A percentile compares a stretch with the other conserved stretches of the same genome.
phyloP scores from a whole-genome alignment of 2,888 invertebrate species.

The Callosobruchus maculatus region DNA sequence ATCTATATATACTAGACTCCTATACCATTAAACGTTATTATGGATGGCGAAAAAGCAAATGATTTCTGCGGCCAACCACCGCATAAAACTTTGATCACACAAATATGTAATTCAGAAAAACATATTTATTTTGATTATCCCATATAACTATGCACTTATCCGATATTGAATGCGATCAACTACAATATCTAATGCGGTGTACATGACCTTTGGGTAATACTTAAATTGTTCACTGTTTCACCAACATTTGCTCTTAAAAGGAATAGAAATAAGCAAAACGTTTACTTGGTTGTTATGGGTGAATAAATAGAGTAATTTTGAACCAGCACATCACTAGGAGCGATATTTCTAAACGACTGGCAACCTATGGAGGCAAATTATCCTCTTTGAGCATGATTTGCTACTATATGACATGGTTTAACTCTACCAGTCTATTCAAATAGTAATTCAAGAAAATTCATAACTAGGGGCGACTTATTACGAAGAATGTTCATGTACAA shows the following conservation, averaged over 20 bases:
- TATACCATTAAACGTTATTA: background rate
- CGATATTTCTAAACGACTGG: background rate
- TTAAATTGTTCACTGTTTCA: background rate
- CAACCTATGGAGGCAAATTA: background rate
- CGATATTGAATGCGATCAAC: background rate
- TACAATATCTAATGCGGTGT: background rate
- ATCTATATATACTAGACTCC: background rate
- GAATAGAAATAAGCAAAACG: background rate
- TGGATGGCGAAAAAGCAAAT: background rate
- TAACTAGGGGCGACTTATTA: too few relatives aligned
- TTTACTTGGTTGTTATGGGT: background rate
- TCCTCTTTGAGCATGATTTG: background rate
- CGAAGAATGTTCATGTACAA: too few relatives aligned
- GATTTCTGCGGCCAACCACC: background rate
- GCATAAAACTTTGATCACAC: background rate
- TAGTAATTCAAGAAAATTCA: background rate
- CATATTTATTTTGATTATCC: background rate
- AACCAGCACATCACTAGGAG: background rate
- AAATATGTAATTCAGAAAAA: background rate
- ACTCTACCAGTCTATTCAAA: too few relatives aligned
- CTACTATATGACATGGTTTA: too few relatives aligned
- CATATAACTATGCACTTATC: background rate
- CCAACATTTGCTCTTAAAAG: background rate
- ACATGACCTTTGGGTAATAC: background rate
- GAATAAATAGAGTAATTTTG: background rate